phyloP scores from a whole-genome alignment of 2,888 invertebrate species.

The Pseudococcus longispinus region DNA sequence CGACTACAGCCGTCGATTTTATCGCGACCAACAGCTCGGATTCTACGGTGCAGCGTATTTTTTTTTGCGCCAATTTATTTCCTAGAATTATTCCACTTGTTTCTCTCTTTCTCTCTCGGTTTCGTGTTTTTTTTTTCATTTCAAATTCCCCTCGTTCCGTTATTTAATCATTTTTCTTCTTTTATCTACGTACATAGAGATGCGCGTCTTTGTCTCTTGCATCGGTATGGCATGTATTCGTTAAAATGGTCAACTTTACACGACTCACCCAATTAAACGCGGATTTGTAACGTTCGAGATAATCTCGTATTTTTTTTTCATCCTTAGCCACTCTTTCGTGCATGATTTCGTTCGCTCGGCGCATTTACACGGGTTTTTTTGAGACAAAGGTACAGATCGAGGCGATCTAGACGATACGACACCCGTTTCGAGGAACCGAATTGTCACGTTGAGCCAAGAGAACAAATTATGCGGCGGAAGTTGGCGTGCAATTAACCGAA shows the following conservation, averaged over 20 bases:
- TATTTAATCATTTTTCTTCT: background rate
- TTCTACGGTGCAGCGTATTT: background rate
- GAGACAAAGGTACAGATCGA: background rate
- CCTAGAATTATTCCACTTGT: background rate
- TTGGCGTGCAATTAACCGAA: background rate
- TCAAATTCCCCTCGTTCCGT: background rate
- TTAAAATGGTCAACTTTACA: background rate
- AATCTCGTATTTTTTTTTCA: background rate
- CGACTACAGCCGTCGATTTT: background rate
- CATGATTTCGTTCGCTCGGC: background rate
- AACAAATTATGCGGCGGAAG: background rate
- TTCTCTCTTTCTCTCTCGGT: too few species aligned
- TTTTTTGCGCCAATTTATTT: background rate
- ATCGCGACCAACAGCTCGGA: background rate
- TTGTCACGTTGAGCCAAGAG: background rate
- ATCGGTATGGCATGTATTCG: background rate
- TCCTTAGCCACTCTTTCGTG: background rate
- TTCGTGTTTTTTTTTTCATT: too few species aligned
- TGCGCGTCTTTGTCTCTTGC: background rate
- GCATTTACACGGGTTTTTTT: background rate
- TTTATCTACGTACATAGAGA: too few species aligned
- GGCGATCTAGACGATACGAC: background rate
- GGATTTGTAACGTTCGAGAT: background rate
- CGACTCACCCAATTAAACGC: background rate
- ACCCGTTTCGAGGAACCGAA: background rate